These are phyloP conservation scores for Onychomys leucogaster DNA, from an alignment of 2,797 vertebrate species.

Conservation along the genomic window DNA sequence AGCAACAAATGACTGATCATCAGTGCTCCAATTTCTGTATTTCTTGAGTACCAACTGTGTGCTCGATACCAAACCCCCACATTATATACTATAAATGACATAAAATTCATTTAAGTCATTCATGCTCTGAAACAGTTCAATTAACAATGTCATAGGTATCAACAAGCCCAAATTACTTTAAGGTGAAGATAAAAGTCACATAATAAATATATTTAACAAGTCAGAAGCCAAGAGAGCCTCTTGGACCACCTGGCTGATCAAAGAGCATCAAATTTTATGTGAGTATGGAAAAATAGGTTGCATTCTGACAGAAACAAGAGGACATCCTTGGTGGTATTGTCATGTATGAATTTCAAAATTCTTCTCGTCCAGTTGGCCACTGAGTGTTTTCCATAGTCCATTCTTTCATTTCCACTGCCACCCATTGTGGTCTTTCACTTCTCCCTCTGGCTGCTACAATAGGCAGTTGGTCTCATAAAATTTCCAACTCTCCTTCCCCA, in stretches of 20 bases:
- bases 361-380: background rate
- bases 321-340: background rate
- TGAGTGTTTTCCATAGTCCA: background rate
- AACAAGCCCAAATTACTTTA: slow-evolving; percentile 30
- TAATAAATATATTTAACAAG: slow-evolving; percentile 8
- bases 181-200: background rate
- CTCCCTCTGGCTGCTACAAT: background rate
- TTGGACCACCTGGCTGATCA: background rate
- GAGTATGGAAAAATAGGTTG: slow-evolving; percentile 11
- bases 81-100: background rate
- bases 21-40: background rate
- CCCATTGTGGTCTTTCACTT: background rate
- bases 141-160: background rate
- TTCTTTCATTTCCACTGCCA: background rate
- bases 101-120: background rate
- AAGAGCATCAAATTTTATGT: background rate
- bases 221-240: background rate
- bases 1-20: slow-evolving; percentile 37
- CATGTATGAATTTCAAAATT: slow-evolving; percentile 23
- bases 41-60: background rate
- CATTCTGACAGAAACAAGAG: slow-evolving; percentile 10
- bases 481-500: background rate
- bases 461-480: background rate
- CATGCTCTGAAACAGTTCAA: background rate
- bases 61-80: slow-evolving; percentile 24